Conservation (phyloP, 2,888 invertebrate genomes). For the Melanargia galathea region DNA sequence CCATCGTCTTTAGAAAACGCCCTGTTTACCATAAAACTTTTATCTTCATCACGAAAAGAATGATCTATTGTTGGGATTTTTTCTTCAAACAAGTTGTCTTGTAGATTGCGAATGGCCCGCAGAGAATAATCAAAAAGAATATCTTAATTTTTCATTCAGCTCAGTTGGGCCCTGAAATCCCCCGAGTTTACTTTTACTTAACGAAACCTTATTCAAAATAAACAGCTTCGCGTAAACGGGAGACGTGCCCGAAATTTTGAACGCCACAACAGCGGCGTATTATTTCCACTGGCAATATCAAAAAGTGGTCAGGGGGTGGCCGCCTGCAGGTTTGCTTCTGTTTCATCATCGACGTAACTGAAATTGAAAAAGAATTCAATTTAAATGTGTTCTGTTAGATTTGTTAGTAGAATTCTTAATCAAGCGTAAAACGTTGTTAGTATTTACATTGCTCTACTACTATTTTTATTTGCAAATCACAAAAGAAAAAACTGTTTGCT, state of each 20-base stretch:
- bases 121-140: slow-evolving; percentile 51
- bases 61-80: slow-evolving; percentile 18
- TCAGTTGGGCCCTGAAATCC: slow-evolving; percentile 58
- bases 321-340: slow-evolving; percentile 31
- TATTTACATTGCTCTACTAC: not conserved
- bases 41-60: slow-evolving; percentile 26
- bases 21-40: slow-evolving; percentile 19
- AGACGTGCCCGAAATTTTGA: slow-evolving; percentile 72
- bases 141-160: slow-evolving; percentile 74
- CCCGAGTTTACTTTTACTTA: slow-evolving; percentile 75
- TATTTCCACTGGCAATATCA: slow-evolving; percentile 67
- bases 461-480: not conserved
- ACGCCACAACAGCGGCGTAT: slow-evolving; percentile 60
- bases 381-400: slow-evolving; percentile 19
- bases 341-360: slow-evolving; percentile 32
- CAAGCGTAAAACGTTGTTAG: not conserved
- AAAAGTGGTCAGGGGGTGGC: slow-evolving; percentile 46
- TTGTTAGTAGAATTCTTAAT: not conserved
- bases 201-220: slow-evolving; percentile 79
- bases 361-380: slow-evolving; percentile 27
- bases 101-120: slow-evolving; percentile 21
- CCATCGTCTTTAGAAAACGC: slow-evolving; percentile 6
- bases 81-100: slow-evolving; percentile 12
- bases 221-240: slow-evolving; percentile 75
- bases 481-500: not conserved